Percentiles rank a stretch among this genome's conserved stretches.
These are phyloP conservation scores for Micronisus gabar DNA, from an alignment of 2,113 vertebrate species.

Conservation along the genomic window DNA sequence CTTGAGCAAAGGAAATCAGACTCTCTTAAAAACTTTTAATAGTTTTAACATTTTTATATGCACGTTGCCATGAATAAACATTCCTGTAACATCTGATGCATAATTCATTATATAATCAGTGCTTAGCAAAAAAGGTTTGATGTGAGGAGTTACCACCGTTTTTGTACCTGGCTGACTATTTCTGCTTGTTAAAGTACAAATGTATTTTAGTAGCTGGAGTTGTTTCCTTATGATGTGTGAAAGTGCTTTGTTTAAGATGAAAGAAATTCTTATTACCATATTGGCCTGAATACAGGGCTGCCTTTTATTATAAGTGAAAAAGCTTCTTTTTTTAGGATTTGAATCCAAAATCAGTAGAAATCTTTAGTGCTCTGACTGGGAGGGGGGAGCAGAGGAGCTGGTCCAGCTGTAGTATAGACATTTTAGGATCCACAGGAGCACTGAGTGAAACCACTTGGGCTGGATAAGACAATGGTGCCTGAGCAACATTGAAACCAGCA, in stretches of 20 bases:
- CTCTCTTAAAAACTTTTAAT: slow-evolving; percentile 15
- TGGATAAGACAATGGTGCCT: background rate
- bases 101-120: slow-evolving; percentile 52
- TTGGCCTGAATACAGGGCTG: background rate
- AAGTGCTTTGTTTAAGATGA: slow-evolving; percentile 50
- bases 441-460: background rate
- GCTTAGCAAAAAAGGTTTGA: background rate
- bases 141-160: background rate
- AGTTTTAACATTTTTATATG: slow-evolving; percentile 9
- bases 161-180: slow-evolving; percentile 39
- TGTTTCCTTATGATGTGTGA: slow-evolving; percentile 11
- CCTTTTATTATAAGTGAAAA: background rate
- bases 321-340: background rate
- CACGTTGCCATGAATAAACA: slow-evolving; percentile 28
- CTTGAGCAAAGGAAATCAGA: slow-evolving; percentile 6
- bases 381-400: background rate
- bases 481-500: background rate
- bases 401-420: background rate
- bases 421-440: background rate
- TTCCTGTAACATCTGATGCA: slow-evolving; percentile 9
- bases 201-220: slow-evolving; percentile 12
- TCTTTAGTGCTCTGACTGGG: background rate
- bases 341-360: background rate
- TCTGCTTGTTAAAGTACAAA: slow-evolving; percentile 31
- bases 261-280: background rate